Percentiles rank a stretch among this genome's conserved stretches.
phyloP scores from a whole-genome alignment of 2,888 invertebrate genomes.

The Erynnis tages region DNA sequence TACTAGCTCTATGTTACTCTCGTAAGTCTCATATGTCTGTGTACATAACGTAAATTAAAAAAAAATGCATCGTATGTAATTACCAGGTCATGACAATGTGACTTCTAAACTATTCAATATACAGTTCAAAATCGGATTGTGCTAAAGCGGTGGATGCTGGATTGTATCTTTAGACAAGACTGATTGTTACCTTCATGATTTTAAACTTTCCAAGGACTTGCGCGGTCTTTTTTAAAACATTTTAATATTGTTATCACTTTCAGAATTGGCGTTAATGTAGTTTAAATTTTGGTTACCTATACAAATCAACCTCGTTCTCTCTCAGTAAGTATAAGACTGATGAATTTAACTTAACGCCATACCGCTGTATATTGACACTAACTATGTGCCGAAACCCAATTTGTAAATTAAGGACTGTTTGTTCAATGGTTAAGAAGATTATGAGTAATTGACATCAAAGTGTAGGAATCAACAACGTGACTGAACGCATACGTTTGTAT shows the following conservation, averaged over 20 bases:
- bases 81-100: not conserved
- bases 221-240: conserved; percentile 4
- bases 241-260: conserved; percentile 12
- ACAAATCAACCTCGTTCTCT: conserved; percentile 18
- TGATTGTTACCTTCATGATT: conserved; percentile 19
- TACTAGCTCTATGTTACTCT: conserved; percentile 10
- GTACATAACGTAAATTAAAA: too few relatives aligned
- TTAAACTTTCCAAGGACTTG: conserved; percentile 2
- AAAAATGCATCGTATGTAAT: too few relatives aligned
- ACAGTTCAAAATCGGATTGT: conserved; percentile 24
- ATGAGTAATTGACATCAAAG: conserved; percentile 30
- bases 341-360: conserved; percentile 14
- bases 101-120: conserved; percentile 29
- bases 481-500: conserved; percentile 46
- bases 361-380: not conserved
- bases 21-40: too few relatives aligned
- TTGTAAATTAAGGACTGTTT: conserved; percentile 41
- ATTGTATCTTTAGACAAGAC: conserved; percentile 25
- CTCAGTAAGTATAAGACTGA: conserved; percentile 26
- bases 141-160: conserved; percentile 16
- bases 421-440: conserved; percentile 45
- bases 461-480: conserved; percentile 38
- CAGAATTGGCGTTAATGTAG: conserved; percentile 11
- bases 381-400: conserved; percentile 5
- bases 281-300: conserved; percentile 11